Percentiles rank a stretch among this genome's conserved stretches.
These are phyloP conservation scores for Cecropterus lyciades DNA, from an alignment of 1,140 invertebrate species.

Conservation along the genomic window DNA sequence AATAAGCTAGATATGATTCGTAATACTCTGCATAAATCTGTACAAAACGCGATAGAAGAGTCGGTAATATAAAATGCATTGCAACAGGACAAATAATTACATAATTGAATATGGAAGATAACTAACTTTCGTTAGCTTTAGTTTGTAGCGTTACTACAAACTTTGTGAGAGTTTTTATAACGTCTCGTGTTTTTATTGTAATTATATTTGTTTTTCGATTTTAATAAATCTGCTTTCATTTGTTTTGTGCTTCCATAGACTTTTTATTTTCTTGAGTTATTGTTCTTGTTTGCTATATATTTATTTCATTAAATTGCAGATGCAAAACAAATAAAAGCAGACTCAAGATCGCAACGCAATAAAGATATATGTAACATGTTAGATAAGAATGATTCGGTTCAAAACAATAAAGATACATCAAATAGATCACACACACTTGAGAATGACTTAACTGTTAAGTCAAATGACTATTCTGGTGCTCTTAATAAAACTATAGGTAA, in stretches of 20 bases:
- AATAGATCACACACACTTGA: background rate
- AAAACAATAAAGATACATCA: background rate
- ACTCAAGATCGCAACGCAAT: slow-evolving; percentile 24
- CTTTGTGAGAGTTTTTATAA: background rate
- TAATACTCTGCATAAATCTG: background rate
- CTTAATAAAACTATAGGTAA: background rate
- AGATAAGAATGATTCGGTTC: background rate
- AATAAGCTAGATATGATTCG: background rate
- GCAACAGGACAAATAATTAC: background rate
- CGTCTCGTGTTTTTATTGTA: background rate
- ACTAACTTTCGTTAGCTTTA: background rate
- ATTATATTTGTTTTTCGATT: background rate
- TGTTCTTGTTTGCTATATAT: slow-evolving; percentile 1
- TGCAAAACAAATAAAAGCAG: slow-evolving; percentile 48
- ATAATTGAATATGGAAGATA: background rate
- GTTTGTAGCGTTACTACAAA: background rate
- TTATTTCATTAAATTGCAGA: slow-evolving; percentile 52
- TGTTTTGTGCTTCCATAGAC: slow-evolving; percentile 69
- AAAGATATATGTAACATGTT: slow-evolving; percentile 10
- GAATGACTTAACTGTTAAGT: background rate
- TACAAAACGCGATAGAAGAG: background rate
- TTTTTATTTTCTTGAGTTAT: slow-evolving; percentile 6
- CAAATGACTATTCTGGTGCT: background rate
- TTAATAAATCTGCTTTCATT: slow-evolving; percentile 42
- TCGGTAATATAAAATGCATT: too few species aligned